Evolutionary conservation across 1,140 invertebrate genomes (phyloP), one percentile per base, ranked within the genome.

Genomic region (Heliothis subflexa): DNA sequence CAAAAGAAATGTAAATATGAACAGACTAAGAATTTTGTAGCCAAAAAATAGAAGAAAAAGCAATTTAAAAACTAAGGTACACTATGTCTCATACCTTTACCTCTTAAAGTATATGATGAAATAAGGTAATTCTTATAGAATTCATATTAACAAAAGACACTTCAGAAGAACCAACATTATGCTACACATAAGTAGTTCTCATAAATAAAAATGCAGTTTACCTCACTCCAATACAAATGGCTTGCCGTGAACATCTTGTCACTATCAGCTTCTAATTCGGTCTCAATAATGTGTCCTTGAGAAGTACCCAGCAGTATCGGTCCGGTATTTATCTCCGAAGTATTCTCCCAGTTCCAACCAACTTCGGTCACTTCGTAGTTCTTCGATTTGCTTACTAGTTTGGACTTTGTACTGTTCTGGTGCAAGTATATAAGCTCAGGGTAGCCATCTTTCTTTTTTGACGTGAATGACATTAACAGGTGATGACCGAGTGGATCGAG

Each of bases 271-370:
- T 96, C 96, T 55, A 99, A 95, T 91, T 99, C 98, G 1, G 97
- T 98, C 91, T 99, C 98, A 93, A 99, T 97, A 82, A 99, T 97
- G n/a, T 98, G 91, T 21, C 98, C 99, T 89, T 97, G 97, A 14
- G 97, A 97, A 0, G 98, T 99, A 18, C 98, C 99, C 3, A 99
- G 86, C 18, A 99, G 93, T 82, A 99, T 98, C 0, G 97, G 96
- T 3, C 97, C 97, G 0, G 97, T 97, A 1, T 96, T 96, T 5
- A 92, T 95, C 66, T 97, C 96, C 0, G 96, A 97, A 28, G 96
- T 96, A 88, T 97, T 97, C 50, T 96, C 95, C 83, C 95, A 96
- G 94, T 98, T 99, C 97, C 98, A 99, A 0, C 96, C 98, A 0
- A 99, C 97, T 66, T 98, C 97, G 14, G 98, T 99, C 45, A 99